A percentile compares a stretch with the other conserved stretches of the same genome.
Conservation (phyloP, 2,797 vertebrate species). For the Epinephelus awoara region DNA sequence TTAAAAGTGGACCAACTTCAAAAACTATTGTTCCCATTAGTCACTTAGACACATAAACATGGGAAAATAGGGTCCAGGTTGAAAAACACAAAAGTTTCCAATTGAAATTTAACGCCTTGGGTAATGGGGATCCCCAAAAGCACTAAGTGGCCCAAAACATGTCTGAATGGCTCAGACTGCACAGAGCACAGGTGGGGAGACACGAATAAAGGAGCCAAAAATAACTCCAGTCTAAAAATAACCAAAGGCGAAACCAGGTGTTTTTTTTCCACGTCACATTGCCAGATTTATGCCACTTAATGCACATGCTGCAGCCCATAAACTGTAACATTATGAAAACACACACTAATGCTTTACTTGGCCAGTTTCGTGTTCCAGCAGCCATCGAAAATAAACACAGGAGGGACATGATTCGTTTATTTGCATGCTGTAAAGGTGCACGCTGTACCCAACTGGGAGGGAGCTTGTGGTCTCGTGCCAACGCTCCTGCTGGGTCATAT, state of each 20-base stretch:
- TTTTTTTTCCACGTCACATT: constrained; percentile 35
- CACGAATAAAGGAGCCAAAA: constrained; percentile 67
- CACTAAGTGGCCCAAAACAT: constrained; percentile 28
- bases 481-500: constrained; percentile 50
- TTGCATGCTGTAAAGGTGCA: constrained; percentile 62
- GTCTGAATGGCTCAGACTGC: constrained; percentile 41
- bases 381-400: constrained; percentile 60
- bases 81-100: too few species aligned
- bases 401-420: constrained; percentile 47
- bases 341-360: constrained; percentile 62
- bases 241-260: constrained; percentile 55
- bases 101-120: constrained; percentile 6
- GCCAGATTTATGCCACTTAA: constrained; percentile 55
- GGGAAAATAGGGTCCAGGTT: too few species aligned
- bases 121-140: constrained; percentile 16
- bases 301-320: constrained; percentile 46
- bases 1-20: too few species aligned
- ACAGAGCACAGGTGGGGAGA: constrained; percentile 62
- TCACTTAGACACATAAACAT: too few species aligned
- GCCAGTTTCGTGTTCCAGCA: constrained; percentile 38
- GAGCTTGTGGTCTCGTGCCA: constrained; percentile 40
- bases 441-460: constrained; percentile 8
- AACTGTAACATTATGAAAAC: constrained; percentile 57
- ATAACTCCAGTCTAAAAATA: constrained; percentile 73
- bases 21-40: too few species aligned